Conservation (phyloP, 2,797 vertebrate species). For the Phylloscopus collybita region DNA sequence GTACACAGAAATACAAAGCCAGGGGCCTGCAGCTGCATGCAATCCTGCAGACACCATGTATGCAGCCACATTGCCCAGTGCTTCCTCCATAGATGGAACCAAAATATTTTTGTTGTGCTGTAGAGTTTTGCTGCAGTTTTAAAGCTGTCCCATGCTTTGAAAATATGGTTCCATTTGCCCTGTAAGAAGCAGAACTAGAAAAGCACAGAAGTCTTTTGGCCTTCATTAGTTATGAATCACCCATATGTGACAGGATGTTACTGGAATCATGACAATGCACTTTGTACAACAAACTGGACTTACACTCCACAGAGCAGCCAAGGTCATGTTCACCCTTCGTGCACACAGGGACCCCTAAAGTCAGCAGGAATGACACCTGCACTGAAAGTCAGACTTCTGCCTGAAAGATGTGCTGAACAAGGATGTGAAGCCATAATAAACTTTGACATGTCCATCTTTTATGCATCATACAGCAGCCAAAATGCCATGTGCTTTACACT, state of each 20-base stretch:
- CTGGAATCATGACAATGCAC: background rate
- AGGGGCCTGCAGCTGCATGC: background rate
- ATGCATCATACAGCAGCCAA: background rate
- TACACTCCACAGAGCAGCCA: background rate
- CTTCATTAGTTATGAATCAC: background rate
- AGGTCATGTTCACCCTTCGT: background rate
- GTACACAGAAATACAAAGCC: background rate
- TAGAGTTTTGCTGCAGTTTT: background rate
- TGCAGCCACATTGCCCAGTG: background rate
- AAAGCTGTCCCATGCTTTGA: background rate
- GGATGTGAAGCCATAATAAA: background rate
- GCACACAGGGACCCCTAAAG: background rate
- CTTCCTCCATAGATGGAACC: background rate
- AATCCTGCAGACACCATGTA: background rate
- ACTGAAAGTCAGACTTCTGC: background rate
- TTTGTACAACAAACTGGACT: background rate
- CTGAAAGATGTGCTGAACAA: background rate
- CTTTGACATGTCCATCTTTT: background rate
- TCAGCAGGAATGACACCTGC: background rate
- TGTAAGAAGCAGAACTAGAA: background rate
- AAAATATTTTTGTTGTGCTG: background rate
- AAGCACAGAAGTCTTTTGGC: background rate
- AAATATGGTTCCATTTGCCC: background rate
- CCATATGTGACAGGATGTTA: background rate
- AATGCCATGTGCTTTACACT: background rate